Conservation (phyloP, 2,888 invertebrate species). For the Drosophila greeni region DNA sequence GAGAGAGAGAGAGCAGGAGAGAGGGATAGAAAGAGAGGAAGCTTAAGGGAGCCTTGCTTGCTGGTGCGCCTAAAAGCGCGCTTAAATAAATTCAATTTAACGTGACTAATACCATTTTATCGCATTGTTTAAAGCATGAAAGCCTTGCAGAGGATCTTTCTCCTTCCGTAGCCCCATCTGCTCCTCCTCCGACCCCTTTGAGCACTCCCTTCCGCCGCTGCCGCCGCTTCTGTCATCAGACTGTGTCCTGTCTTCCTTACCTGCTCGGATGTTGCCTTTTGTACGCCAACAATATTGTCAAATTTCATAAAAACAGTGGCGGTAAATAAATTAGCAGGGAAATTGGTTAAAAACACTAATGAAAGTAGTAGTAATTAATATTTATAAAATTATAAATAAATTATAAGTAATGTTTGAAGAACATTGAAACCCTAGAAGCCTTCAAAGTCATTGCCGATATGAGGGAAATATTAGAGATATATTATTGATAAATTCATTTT, state of each 20-base stretch:
- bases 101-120: constrained; percentile 74
- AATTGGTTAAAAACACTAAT: neutral
- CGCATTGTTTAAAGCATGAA: constrained; percentile 73
- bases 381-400: too few species aligned
- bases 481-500: too few species aligned
- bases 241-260: constrained; percentile 20
- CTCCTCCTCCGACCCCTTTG: neutral
- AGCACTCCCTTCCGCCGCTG: constrained; percentile 1
- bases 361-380: neutral
- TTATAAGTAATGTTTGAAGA: neutral
- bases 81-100: constrained; percentile 75
- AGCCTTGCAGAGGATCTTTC: constrained; percentile 51
- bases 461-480: neutral
- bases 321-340: neutral
- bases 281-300: constrained; percentile 67
- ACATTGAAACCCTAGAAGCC: too few species aligned
- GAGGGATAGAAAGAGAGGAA: neutral
- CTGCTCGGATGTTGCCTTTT: constrained; percentile 42
- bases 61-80: constrained; percentile 70
- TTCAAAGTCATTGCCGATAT: neutral
- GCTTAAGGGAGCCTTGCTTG: constrained; percentile 40
- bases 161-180: constrained; percentile 1
- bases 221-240: constrained; percentile 12
- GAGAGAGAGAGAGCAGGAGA: neutral
- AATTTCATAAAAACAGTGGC: constrained; percentile 57